A percentile compares a stretch with the other conserved stretches of the same genome.
These are phyloP conservation scores for Rostratula benghalensis DNA, from an alignment of 2,113 vertebrate species.

Conservation along the genomic window DNA sequence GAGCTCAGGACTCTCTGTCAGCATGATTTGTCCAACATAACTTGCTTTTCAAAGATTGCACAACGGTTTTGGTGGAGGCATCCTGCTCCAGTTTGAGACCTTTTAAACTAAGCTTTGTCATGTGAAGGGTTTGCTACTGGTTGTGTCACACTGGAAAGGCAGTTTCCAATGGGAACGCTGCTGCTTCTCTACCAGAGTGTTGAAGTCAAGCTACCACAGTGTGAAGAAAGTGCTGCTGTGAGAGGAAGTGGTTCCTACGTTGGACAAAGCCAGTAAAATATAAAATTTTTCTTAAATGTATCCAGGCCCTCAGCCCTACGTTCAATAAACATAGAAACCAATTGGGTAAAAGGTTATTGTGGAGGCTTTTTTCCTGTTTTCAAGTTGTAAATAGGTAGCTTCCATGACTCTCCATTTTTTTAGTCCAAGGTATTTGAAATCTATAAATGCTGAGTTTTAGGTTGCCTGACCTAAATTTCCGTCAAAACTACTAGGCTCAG, in stretches of 20 bases:
- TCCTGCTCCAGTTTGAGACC: not conserved
- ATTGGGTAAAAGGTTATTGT: not conserved
- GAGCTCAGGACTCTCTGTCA: accelerated
- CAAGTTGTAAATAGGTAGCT: not conserved
- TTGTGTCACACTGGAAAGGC: not conserved
- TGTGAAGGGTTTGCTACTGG: not conserved
- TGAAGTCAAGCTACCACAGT: not conserved
- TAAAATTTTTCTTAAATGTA: not conserved
- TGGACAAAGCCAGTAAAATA: not conserved
- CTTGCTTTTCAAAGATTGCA: not conserved
- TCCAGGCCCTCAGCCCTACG: not conserved
- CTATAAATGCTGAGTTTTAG: not conserved
- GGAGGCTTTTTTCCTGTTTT: not conserved
- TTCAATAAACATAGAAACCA: not conserved
- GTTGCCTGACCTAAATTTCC: not conserved
- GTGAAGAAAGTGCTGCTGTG: not conserved
- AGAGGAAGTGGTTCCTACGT: not conserved
- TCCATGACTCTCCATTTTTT: not conserved
- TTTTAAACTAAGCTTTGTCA: not conserved
- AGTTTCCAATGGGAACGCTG: not conserved
- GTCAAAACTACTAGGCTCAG: not conserved
- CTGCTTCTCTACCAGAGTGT: not conserved
- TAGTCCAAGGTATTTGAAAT: not conserved
- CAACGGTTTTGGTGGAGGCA: not conserved
- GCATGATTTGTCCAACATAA: not conserved